phyloP scores from a whole-genome alignment of 2,797 vertebrate genomes.

The Thripadectes ignobilis region DNA sequence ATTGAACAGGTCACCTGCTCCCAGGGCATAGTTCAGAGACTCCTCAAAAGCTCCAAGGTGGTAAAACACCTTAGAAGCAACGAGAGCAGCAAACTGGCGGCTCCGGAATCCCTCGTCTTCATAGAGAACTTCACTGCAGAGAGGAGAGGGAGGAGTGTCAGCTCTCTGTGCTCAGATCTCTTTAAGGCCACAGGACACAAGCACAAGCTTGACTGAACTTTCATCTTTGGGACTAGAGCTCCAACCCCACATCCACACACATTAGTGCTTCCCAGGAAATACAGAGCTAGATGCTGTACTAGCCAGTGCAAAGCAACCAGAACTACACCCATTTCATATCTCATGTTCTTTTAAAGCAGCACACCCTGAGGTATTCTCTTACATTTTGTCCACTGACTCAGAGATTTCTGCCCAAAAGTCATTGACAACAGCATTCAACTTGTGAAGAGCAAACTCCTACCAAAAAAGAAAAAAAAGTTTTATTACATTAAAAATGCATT shows the following conservation, averaged over 20 bases:
- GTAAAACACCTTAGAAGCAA: conserved; percentile 99
- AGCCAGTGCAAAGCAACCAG: not conserved
- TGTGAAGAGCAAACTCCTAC: conserved; percentile 98
- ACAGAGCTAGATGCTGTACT: not conserved
- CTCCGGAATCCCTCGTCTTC: conserved; percentile 97
- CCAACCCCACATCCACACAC: not conserved
- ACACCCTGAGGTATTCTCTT: conserved; percentile 69
- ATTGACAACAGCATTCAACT: conserved; percentile 95
- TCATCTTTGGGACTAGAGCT: not conserved
- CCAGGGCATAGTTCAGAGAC: conserved; percentile 95
- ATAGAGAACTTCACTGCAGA: conserved; percentile 92
- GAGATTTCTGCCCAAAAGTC: conserved; percentile 99
- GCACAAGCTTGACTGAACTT: not conserved
- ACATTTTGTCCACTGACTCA: conserved; percentile 99
- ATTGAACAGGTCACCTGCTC: conserved; percentile 98
- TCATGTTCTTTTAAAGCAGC: not conserved
- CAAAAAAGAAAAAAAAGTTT: conserved; percentile 14
- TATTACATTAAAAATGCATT: not conserved
- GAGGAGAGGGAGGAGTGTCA: not conserved
- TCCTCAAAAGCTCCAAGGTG: conserved; percentile 98
- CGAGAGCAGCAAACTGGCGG: conserved; percentile 93
- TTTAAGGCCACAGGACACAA: not conserved
- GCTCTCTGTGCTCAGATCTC: not conserved
- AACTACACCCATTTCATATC: not conserved
- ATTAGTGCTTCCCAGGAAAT: not conserved